These are phyloP conservation scores for Pandemis corylana DNA, from an alignment of 2,888 invertebrate species.

Conservation along the genomic window DNA sequence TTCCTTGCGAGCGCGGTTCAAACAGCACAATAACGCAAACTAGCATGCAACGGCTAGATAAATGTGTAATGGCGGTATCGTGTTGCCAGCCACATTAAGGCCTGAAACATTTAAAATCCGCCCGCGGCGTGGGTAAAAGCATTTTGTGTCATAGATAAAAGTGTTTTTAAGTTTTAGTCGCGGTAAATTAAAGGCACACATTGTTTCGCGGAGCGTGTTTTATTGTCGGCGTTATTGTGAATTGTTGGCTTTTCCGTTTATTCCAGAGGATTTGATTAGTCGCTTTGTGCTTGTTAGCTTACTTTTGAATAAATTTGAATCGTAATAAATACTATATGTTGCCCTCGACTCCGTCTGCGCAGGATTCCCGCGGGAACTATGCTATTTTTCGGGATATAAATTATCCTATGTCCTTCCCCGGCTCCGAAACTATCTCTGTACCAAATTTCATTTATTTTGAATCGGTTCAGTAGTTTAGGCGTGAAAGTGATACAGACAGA, in stretches of 20 bases:
- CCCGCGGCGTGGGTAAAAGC: slow-evolving; percentile 35
- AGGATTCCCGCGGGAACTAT: no score
- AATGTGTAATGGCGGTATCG: slow-evolving; percentile 56
- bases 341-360: no score
- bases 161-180: slow-evolving; percentile 40
- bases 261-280: neutral
- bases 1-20: neutral
- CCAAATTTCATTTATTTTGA: no score
- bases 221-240: slow-evolving; percentile 7
- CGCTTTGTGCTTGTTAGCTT: neutral
- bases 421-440: no score
- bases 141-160: slow-evolving; percentile 41
- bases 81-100: slow-evolving; percentile 50
- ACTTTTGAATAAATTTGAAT: neutral
- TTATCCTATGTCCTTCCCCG: no score
- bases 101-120: slow-evolving; percentile 50
- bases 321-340: neutral
- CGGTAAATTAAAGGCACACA: slow-evolving; percentile 31
- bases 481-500: no score
- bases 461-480: no score
- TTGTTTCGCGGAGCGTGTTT: slow-evolving; percentile 18
- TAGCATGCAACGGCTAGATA: slow-evolving; percentile 53
- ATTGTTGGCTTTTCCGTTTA: slow-evolving; percentile 10
- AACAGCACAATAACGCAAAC: slow-evolving; percentile 36
- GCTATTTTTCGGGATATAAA: no score